Evolutionary conservation across 2,888 invertebrate genomes (phyloP).

Genomic region (Drosophila macrothrix): DNA sequence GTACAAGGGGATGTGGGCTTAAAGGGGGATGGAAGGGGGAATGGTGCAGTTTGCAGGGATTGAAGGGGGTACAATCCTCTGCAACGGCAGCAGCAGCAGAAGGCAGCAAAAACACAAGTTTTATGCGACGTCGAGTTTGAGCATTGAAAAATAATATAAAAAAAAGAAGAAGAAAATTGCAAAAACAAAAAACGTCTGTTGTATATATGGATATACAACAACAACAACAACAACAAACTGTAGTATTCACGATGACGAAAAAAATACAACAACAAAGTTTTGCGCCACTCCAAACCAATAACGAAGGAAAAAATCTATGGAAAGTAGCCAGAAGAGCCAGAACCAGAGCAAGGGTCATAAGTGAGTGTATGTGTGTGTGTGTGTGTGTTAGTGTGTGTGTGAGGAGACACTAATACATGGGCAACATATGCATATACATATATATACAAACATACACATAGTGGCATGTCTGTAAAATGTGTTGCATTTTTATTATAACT

Average conservation of each 20-base stretch:
- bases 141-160: constrained; percentile 79
- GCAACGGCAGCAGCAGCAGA: constrained; percentile 37
- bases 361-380: constrained; percentile 44
- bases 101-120: constrained; percentile 73
- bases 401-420: constrained; percentile 19
- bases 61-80: constrained; percentile 32
- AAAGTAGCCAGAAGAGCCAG: constrained; percentile 73
- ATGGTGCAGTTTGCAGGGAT: background rate
- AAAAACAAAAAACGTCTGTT: constrained; percentile 55
- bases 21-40: background rate
- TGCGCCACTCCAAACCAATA: constrained; percentile 78
- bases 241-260: constrained; percentile 33
- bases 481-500: constrained; percentile 84
- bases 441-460: constrained; percentile 21
- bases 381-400: constrained; percentile 10
- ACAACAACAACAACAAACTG: constrained; percentile 32
- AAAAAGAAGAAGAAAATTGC: constrained; percentile 65
- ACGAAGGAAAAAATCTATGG: constrained; percentile 83
- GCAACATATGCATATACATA: constrained; percentile 33
- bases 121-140: constrained; percentile 79
- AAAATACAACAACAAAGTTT: constrained; percentile 52
- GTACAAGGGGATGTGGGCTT: constrained; percentile 13
- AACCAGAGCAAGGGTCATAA: constrained; percentile 50
- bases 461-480: constrained; percentile 78
- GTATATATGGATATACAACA: constrained; percentile 44